Evolutionary conservation across 1,140 invertebrate species (phyloP).

Genomic region (Glomeris maerens): DNA sequence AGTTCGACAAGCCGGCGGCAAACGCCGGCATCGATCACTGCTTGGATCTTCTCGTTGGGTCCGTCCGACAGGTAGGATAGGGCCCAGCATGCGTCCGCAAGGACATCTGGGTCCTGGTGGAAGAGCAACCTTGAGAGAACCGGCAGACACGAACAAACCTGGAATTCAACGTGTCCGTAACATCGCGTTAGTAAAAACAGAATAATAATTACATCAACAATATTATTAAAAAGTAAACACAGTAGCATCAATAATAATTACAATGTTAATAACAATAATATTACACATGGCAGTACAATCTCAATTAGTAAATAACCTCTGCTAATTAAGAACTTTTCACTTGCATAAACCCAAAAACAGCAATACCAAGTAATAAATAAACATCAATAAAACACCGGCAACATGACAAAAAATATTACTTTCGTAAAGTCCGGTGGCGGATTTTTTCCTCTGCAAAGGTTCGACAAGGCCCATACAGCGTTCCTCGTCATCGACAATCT

Average conservation of each 20-base stretch:
- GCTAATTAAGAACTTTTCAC: too few relatives aligned
- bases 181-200: not conserved
- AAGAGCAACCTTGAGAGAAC: conserved; percentile 74
- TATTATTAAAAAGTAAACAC: too few relatives aligned
- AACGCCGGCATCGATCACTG: conserved; percentile 91
- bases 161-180: conserved; percentile 9
- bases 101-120: conserved; percentile 76
- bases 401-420: conserved; percentile 36
- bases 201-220: not conserved
- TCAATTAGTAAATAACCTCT: too few relatives aligned
- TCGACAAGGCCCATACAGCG: conserved; percentile 94
- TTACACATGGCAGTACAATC: too few relatives aligned
- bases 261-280: too few relatives aligned
- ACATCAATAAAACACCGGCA: too few relatives aligned
- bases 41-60: conserved; percentile 95
- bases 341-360: too few relatives aligned
- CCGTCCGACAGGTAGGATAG: conserved; percentile 89
- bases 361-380: too few relatives aligned
- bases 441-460: conserved; percentile 91
- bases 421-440: conserved; percentile 86
- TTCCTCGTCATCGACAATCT: conserved; percentile 86
- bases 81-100: conserved; percentile 92
- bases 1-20: conserved; percentile 86
- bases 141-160: conserved; percentile 57
- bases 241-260: too few relatives aligned